A percentile compares a stretch with the other conserved stretches of the same genome.
phyloP scores from a whole-genome alignment of 2,797 vertebrate genomes.

The Chaetodon trifasciatus region DNA sequence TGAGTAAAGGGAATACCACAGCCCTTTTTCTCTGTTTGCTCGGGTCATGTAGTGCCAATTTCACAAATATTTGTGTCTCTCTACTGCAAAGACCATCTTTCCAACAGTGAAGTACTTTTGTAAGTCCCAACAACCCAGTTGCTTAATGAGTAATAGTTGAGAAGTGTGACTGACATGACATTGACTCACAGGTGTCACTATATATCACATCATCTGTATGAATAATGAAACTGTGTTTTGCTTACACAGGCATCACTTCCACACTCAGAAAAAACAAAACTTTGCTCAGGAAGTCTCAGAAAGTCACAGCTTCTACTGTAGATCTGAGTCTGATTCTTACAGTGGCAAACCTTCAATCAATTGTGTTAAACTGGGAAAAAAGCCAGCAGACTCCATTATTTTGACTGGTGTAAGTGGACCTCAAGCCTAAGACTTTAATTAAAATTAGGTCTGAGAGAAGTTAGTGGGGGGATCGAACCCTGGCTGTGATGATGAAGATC shows the following conservation, averaged over 20 bases:
- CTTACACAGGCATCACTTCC: conserved; percentile 24
- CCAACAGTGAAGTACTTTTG: too few species aligned
- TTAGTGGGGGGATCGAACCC: neutral
- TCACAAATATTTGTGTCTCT: too few species aligned
- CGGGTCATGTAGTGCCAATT: too few species aligned
- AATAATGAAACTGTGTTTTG: conserved; percentile 32
- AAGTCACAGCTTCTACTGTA: conserved; percentile 4
- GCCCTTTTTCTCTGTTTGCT: too few species aligned
- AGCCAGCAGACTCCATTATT: conserved; percentile 28
- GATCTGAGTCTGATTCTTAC: conserved; percentile 8
- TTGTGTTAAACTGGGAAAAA: conserved; percentile 25
- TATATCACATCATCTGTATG: conserved; percentile 14
- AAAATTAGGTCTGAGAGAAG: conserved; percentile 34
- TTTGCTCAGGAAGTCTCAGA: conserved; percentile 1
- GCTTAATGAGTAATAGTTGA: neutral
- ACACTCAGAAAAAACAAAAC: neutral
- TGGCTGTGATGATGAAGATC: neutral
- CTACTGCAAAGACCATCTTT: too few species aligned
- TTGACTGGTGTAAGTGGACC: conserved; percentile 18
- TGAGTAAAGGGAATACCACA: too few species aligned
- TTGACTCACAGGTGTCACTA: conserved; percentile 19
- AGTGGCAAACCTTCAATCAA: neutral
- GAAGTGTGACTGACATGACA: conserved; percentile 6
- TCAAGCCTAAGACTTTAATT: conserved; percentile 4
- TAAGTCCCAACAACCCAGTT: neutral